Conservation (phyloP, 2,113 vertebrate species). For the Antidorcas marsupialis region DNA sequence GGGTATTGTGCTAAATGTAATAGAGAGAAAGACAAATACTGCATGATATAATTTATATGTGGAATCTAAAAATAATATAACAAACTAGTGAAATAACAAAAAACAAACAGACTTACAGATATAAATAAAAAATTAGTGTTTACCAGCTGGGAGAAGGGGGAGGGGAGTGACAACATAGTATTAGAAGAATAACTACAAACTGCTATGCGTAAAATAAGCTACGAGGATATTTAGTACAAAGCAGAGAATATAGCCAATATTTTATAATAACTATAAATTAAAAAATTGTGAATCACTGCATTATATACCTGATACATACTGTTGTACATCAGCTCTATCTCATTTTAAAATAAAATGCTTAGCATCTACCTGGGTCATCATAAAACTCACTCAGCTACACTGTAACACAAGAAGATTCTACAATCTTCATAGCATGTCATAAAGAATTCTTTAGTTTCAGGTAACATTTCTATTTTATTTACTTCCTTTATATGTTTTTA, state of each 20-base stretch:
- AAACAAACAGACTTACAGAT: neutral
- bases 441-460: neutral
- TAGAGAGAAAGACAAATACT: neutral
- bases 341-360: neutral
- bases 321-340: neutral
- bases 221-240: rapidly evolving
- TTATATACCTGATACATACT: neutral
- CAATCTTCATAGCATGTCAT: neutral
- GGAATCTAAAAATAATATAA: neutral
- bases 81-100: neutral
- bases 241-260: neutral
- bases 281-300: neutral
- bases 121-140: neutral
- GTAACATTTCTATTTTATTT: neutral
- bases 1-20: neutral
- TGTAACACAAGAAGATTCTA: neutral
- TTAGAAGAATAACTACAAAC: neutral
- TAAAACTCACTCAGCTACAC: neutral
- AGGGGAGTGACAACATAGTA: neutral
- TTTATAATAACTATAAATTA: neutral
- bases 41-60: neutral
- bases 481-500: neutral
- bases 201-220: neutral
- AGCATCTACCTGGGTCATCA: neutral
- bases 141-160: neutral